Conservation (phyloP, 2,113 vertebrate genomes). For the Odontophorus gujanensis region DNA sequence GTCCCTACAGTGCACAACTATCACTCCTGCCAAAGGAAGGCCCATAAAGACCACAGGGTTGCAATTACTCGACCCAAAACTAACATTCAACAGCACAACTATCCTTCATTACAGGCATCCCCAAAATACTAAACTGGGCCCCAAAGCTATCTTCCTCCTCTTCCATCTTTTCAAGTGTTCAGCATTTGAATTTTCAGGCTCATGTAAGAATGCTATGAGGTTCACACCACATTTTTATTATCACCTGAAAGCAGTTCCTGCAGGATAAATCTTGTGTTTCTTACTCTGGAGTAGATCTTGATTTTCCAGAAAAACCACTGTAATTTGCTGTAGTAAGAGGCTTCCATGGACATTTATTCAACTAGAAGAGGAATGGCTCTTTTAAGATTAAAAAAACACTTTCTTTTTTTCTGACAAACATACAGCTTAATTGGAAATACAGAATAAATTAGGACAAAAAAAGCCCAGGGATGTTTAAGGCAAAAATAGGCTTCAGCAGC, state of each 20-base stretch:
- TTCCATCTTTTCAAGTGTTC: no score
- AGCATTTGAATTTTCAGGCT: neutral
- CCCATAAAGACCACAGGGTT: accelerated
- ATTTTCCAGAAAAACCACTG: neutral
- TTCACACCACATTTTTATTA: neutral
- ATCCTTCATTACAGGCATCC: neutral
- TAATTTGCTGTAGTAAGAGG: neutral
- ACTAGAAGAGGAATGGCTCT: neutral
- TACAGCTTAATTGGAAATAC: conserved; percentile 40
- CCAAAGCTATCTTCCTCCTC: neutral
- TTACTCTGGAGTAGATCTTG: neutral
- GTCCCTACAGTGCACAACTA: neutral
- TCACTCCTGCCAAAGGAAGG: neutral
- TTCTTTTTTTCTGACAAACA: neutral
- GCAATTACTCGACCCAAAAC: neutral
- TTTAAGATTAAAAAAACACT: neutral
- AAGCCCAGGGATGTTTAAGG: conserved; percentile 49
- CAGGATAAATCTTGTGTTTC: neutral
- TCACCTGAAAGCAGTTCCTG: neutral
- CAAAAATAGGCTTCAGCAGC: conserved; percentile 62
- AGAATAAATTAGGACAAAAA: conserved; percentile 59
- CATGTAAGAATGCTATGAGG: accelerated
- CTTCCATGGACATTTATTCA: neutral
- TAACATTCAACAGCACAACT: neutral
- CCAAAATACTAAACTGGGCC: neutral